phyloP scores from a whole-genome alignment of 2,888 invertebrate genomes.

The Belgica antarctica region DNA sequence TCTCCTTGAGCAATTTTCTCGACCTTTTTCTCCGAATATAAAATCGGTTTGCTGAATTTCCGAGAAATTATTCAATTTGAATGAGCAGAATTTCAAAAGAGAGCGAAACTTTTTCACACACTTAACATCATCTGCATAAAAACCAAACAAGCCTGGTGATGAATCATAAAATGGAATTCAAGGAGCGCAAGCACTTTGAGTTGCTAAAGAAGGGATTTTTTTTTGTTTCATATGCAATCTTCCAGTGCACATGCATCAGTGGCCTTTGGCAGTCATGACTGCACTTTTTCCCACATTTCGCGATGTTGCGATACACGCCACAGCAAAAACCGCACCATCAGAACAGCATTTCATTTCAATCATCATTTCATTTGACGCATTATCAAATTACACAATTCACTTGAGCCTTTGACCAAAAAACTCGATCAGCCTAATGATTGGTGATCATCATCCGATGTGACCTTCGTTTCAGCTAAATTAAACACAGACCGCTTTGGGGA shows the following conservation, averaged over 20 bases:
- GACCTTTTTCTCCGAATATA: conserved; percentile 42
- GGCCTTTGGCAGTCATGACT: conserved; percentile 39
- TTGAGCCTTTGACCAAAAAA: not conserved
- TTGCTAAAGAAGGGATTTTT: not conserved
- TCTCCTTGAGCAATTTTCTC: no score
- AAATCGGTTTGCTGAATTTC: conserved; percentile 35
- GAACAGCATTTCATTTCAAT: not conserved
- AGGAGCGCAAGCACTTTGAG: no score
- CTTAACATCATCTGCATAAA: conserved; percentile 8
- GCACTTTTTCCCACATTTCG: conserved; percentile 37
- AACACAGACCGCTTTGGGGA: conserved; percentile 28
- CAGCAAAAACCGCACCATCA: not conserved
- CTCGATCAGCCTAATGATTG: conserved; percentile 3
- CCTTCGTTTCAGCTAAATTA: conserved; percentile 31
- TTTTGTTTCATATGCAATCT: not conserved
- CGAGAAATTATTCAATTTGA: conserved; percentile 42
- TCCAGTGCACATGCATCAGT: conserved; percentile 19
- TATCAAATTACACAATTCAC: conserved; percentile 8
- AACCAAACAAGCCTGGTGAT: not conserved
- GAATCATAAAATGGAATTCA: conserved; percentile 21
- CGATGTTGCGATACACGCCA: not conserved
- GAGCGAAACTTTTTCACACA: not conserved
- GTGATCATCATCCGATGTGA: conserved; percentile 37
- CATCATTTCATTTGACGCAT: conserved; percentile 13
- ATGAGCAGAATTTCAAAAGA: not conserved